A percentile compares a stretch with the other conserved stretches of the same genome.
These are phyloP conservation scores for Dastarcus helophoroides DNA, from an alignment of 2,888 invertebrate genomes.

Conservation along the genomic window DNA sequence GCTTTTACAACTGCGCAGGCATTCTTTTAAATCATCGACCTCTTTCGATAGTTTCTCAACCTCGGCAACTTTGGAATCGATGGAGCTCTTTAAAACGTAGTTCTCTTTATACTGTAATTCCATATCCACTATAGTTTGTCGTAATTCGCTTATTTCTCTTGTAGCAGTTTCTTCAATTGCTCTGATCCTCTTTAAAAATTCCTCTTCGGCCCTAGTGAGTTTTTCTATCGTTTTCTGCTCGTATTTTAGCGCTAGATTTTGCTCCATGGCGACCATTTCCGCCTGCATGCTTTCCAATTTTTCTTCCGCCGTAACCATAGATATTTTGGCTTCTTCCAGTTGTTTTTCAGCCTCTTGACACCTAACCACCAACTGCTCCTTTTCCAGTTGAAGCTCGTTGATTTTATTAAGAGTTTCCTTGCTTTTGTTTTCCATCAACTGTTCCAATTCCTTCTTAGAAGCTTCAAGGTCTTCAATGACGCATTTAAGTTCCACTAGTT, in stretches of 20 bases:
- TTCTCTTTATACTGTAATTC: conserved; percentile 43
- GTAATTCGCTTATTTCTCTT: conserved; percentile 21
- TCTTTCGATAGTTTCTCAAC: conserved; percentile 38
- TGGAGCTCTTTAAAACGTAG: conserved; percentile 45
- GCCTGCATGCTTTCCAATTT: conserved; percentile 14
- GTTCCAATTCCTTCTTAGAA: conserved; percentile 14
- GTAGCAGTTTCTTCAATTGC: conserved; percentile 20
- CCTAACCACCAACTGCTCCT: conserved; percentile 18
- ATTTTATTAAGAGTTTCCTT: conserved; percentile 27
- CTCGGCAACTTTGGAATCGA: conserved; percentile 41
- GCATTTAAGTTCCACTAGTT: conserved; percentile 19
- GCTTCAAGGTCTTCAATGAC: conserved; percentile 21
- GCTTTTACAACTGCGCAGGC: conserved; percentile 35
- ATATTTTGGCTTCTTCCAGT: conserved; percentile 20
- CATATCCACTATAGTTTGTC: conserved; percentile 29
- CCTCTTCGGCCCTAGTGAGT: conserved; percentile 21
- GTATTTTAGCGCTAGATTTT: conserved; percentile 12
- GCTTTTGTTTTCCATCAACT: conserved; percentile 21
- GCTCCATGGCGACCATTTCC: conserved; percentile 7
- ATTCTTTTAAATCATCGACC: conserved; percentile 35
- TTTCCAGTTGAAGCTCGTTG: conserved; percentile 27
- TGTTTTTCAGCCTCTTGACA: conserved; percentile 17
- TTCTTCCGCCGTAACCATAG: conserved; percentile 19
- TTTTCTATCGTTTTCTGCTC: conserved; percentile 17
- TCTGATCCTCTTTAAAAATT: conserved; percentile 21